A percentile compares a stretch with the other conserved stretches of the same genome.
Evolutionary conservation across 2,797 vertebrate species (phyloP).

Genomic region (Phoeniculus purpureus): DNA sequence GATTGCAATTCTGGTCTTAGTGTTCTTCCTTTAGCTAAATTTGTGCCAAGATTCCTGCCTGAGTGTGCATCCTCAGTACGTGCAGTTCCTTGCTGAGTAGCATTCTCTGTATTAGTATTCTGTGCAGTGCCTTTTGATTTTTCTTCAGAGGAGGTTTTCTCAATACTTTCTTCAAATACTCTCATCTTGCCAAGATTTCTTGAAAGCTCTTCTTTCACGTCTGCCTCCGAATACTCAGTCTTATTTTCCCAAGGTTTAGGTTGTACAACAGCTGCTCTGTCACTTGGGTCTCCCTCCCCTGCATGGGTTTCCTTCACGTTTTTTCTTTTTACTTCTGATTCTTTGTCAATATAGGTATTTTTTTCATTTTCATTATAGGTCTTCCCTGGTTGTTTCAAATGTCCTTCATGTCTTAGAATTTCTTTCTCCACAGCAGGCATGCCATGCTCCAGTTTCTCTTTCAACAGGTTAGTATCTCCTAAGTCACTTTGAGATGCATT

Average conservation of each 20-base stretch:
- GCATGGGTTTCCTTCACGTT: background rate
- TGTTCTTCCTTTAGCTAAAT: slow-evolving; percentile 19
- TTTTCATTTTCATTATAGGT: background rate
- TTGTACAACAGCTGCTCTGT: background rate
- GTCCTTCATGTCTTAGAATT: background rate
- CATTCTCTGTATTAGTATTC: background rate
- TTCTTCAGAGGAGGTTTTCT: background rate
- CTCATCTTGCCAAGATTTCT: slow-evolving; percentile 11
- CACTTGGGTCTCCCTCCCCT: background rate
- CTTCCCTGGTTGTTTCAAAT: background rate
- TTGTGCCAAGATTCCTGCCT: background rate
- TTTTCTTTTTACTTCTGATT: background rate
- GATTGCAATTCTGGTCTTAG: background rate
- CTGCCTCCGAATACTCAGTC: background rate
- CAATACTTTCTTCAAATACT: slow-evolving; percentile 6
- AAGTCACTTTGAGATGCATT: background rate
- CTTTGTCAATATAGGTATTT: background rate
- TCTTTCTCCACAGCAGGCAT: background rate
- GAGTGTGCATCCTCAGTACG: background rate
- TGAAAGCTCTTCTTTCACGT: background rate
- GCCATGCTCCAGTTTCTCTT: background rate
- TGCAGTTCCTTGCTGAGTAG: slow-evolving; percentile 23
- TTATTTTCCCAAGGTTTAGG: background rate
- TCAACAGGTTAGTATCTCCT: background rate
- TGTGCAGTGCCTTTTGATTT: background rate